These are phyloP conservation scores for Archivesica marissinica DNA, from an alignment of 1,140 invertebrate genomes.

Conservation along the genomic window DNA sequence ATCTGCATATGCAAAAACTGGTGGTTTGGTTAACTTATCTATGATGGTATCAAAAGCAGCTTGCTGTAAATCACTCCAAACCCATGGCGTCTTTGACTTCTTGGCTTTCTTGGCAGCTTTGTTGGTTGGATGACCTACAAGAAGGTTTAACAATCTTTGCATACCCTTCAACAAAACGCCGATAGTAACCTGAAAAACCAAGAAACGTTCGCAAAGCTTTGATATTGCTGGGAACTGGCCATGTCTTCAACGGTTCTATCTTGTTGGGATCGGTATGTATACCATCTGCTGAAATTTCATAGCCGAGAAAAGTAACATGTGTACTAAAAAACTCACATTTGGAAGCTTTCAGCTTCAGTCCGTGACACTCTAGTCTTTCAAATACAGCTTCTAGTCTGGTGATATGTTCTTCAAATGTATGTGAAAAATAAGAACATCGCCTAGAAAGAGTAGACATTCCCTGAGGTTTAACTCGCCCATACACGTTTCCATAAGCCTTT, in stretches of 20 bases:
- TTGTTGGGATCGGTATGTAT: background rate
- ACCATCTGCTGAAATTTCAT: background rate
- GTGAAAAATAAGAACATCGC: constrained; percentile 8
- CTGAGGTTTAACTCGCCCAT: constrained; percentile 15
- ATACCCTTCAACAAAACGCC: background rate
- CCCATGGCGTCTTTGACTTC: background rate
- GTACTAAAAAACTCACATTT: constrained; percentile 19
- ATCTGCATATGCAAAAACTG: constrained; percentile 31
- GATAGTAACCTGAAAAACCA: constrained; percentile 27
- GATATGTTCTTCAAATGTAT: constrained; percentile 15
- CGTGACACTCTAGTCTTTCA: background rate
- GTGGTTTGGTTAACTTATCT: background rate
- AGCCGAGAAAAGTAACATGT: background rate
- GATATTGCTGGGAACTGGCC: background rate
- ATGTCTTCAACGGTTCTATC: background rate
- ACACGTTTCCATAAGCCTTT: constrained; percentile 28
- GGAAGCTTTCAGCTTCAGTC: background rate
- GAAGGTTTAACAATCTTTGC: background rate
- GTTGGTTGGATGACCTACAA: background rate
- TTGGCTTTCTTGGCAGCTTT: background rate
- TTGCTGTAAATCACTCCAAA: constrained; percentile 32
- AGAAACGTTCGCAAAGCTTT: constrained; percentile 30
- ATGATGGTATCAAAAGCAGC: constrained; percentile 15
- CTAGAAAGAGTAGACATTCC: constrained; percentile 8
- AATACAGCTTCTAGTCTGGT: background rate